A percentile compares a stretch with the other conserved stretches of the same genome.
These are phyloP conservation scores for Cheilosia vernalis DNA, from an alignment of 2,888 invertebrate genomes.

Conservation along the genomic window DNA sequence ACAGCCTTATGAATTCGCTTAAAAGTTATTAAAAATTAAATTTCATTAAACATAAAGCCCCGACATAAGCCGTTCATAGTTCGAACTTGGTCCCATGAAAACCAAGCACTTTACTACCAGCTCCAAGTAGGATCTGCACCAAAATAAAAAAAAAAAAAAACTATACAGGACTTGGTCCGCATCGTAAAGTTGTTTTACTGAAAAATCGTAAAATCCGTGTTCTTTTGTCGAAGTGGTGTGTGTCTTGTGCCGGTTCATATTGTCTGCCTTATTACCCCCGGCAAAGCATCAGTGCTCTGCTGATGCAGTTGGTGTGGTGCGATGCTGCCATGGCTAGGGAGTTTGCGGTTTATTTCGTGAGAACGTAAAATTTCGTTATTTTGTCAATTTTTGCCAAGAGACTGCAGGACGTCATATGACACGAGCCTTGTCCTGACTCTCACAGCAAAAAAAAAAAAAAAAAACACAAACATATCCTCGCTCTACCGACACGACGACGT, in stretches of 20 bases:
- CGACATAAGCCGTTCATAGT: slow-evolving; percentile 60
- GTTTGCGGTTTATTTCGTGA: slow-evolving; percentile 68
- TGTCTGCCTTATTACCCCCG: slow-evolving; percentile 61
- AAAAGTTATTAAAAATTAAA: slow-evolving; percentile 74
- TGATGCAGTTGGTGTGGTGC: neutral
- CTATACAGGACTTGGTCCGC: slow-evolving; percentile 50
- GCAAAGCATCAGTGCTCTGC: neutral
- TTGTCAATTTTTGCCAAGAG: slow-evolving; percentile 57
- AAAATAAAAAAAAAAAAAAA: neutral
- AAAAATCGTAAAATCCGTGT: slow-evolving; percentile 69
- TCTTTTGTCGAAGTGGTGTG: slow-evolving; percentile 54
- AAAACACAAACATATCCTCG: slow-evolving; percentile 6
- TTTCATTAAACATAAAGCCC: slow-evolving; percentile 71
- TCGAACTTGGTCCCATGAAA: slow-evolving; percentile 53
- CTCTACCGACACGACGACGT: neutral
- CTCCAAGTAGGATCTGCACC: neutral
- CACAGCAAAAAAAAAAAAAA: slow-evolving; percentile 4
- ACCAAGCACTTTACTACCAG: slow-evolving; percentile 44
- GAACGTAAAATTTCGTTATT: slow-evolving; percentile 71
- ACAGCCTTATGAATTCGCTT: slow-evolving; percentile 29
- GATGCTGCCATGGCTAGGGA: neutral
- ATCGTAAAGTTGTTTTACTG: slow-evolving; percentile 69
- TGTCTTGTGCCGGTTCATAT: slow-evolving; percentile 51
- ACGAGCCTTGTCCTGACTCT: slow-evolving; percentile 47
- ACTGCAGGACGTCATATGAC: slow-evolving; percentile 19